Conservation (phyloP, 2,113 vertebrate species). For the Bubalus kerabau region DNA sequence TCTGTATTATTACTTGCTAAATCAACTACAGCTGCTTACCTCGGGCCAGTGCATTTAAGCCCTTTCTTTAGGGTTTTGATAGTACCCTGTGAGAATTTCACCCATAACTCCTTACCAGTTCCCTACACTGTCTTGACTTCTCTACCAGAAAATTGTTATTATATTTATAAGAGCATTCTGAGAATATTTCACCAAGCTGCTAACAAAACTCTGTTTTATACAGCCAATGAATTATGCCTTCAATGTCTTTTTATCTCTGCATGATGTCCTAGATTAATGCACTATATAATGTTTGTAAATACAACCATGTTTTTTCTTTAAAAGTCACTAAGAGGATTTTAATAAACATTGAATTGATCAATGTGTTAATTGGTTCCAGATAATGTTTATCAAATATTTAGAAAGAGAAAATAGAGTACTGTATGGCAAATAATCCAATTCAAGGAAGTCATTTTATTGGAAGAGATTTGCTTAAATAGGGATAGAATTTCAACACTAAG, state of each 20-base stretch:
- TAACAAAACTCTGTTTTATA: neutral
- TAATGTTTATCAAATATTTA: slow-evolving; percentile 70
- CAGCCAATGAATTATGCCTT: slow-evolving; percentile 54
- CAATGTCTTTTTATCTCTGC: slow-evolving; percentile 59
- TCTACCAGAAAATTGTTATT: slow-evolving; percentile 66
- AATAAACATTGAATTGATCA: slow-evolving; percentile 66
- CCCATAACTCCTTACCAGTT: slow-evolving; percentile 49
- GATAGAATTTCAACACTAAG: slow-evolving; percentile 38
- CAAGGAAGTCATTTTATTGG: slow-evolving; percentile 10
- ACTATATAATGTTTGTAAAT: slow-evolving; percentile 47
- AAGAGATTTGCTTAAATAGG: slow-evolving; percentile 45
- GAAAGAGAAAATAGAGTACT: slow-evolving; percentile 43
- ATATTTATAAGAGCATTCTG: slow-evolving; percentile 61
- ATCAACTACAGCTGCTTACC: slow-evolving; percentile 33
- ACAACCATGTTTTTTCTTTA: slow-evolving; percentile 52
- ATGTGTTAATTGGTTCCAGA: slow-evolving; percentile 57
- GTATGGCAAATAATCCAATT: slow-evolving; percentile 42
- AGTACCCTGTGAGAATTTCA: slow-evolving; percentile 41
- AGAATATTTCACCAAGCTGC: slow-evolving; percentile 52
- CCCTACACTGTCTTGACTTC: slow-evolving; percentile 45
- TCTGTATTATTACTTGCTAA: slow-evolving; percentile 46
- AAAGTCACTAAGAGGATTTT: slow-evolving; percentile 61
- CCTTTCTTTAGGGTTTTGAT: neutral
- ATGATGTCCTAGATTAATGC: slow-evolving; percentile 54
- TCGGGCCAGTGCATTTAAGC: neutral